These are phyloP conservation scores for Phoenicopterus ruber DNA, from an alignment of 2,113 vertebrate genomes.

Conservation along the genomic window DNA sequence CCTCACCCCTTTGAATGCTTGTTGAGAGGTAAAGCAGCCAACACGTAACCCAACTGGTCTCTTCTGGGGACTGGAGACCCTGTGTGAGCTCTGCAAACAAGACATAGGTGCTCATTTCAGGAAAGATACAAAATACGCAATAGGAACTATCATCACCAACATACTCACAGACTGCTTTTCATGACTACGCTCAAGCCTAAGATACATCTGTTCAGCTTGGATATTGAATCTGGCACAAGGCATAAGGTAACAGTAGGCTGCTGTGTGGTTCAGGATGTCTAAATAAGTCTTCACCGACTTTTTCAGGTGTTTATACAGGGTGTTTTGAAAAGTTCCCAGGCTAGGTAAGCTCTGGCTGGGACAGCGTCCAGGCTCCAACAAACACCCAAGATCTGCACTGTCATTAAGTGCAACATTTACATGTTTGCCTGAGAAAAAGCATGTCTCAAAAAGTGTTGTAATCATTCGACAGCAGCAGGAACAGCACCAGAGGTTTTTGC, in stretches of 20 bases:
- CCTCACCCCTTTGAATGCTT: not conserved
- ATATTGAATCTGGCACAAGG: not conserved
- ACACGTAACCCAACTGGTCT: fast-evolving
- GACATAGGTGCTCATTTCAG: not conserved
- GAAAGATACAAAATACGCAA: not conserved
- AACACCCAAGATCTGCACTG: not conserved
- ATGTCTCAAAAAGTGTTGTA: not conserved
- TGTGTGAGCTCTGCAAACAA: not conserved
- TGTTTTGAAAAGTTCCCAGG: not conserved
- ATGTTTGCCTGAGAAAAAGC: not conserved
- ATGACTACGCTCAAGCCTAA: not conserved
- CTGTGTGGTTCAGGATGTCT: not conserved
- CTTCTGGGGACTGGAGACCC: not conserved
- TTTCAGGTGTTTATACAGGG: not conserved
- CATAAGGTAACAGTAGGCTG: not conserved
- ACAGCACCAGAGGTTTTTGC: not conserved
- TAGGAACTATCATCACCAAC: not conserved
- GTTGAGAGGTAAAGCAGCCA: not conserved
- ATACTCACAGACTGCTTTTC: not conserved
- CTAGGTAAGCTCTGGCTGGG: not conserved
- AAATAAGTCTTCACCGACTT: not conserved
- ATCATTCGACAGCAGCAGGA: not conserved
- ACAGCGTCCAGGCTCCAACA: not conserved
- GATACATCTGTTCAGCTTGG: not conserved
- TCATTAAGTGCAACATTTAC: not conserved